These are phyloP conservation scores for Augiades crinisus DNA, from an alignment of 2,888 invertebrate genomes.

Conservation along the genomic window DNA sequence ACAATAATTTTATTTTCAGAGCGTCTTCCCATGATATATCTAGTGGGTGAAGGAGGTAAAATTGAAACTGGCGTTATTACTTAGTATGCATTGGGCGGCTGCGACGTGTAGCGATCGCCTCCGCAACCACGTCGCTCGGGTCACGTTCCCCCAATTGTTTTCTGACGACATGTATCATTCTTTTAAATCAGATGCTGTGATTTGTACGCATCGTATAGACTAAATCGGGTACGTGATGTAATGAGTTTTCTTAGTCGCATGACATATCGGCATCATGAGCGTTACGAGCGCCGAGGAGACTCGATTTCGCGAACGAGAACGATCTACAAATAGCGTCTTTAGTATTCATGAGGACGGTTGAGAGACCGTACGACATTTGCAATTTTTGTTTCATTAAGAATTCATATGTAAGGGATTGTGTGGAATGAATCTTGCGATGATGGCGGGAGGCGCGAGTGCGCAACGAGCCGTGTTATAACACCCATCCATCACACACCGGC, in stretches of 20 bases:
- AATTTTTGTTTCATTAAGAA: constrained; percentile 79
- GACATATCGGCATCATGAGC: constrained; percentile 66
- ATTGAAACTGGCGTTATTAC: constrained; percentile 74
- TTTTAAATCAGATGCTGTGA: constrained; percentile 73
- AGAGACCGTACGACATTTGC: constrained; percentile 73
- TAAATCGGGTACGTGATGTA: constrained; percentile 45
- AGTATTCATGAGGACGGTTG: constrained; percentile 75
- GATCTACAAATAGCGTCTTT: constrained; percentile 75
- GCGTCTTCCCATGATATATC: constrained; percentile 44
- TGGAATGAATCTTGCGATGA: constrained; percentile 57
- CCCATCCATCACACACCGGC: constrained; percentile 46
- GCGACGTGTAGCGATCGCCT: constrained; percentile 66
- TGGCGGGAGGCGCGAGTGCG: constrained; percentile 34
- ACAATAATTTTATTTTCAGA: constrained; percentile 11
- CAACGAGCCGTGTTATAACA: constrained; percentile 42
- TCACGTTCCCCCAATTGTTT: constrained; percentile 79
- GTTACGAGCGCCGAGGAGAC: constrained; percentile 53
- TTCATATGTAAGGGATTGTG: constrained; percentile 74
- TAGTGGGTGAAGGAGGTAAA: constrained; percentile 52
- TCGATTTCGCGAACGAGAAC: constrained; percentile 67
- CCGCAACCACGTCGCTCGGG: constrained; percentile 58
- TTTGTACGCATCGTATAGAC: constrained; percentile 56
- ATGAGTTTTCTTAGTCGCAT: constrained; percentile 50
- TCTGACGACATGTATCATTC: constrained; percentile 79
- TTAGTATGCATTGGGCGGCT: constrained; percentile 77